Percentiles rank a stretch among this genome's conserved stretches.
phyloP scores from a whole-genome alignment of 2,888 invertebrate species.

The Sphecodes monilicornis region DNA sequence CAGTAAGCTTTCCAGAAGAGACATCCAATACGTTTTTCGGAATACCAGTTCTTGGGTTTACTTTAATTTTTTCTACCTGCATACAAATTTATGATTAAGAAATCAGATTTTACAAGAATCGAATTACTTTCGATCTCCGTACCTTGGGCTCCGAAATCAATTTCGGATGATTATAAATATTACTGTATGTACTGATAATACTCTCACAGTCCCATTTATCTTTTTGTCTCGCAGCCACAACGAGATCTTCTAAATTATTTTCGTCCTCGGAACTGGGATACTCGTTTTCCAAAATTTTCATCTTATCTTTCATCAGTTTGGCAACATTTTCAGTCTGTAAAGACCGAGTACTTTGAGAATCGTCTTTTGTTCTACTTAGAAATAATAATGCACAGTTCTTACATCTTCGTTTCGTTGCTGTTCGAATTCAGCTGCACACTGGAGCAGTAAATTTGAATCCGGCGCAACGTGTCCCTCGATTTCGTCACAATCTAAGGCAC shows the following conservation, averaged over 20 bases:
- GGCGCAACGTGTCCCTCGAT: constrained; percentile 92
- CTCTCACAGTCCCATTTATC: constrained; percentile 96
- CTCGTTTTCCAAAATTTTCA: constrained; percentile 74
- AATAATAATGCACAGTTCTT: constrained; percentile 39
- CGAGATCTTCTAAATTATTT: constrained; percentile 87
- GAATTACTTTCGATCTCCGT: constrained; percentile 31
- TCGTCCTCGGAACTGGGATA: constrained; percentile 83
- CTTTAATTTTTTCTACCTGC: constrained; percentile 88
- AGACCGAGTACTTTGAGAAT: constrained; percentile 25
- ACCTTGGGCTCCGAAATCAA: constrained; percentile 91
- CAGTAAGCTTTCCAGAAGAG: constrained; percentile 87
- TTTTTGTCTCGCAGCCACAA: constrained; percentile 88
- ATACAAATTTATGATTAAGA: constrained; percentile 54
- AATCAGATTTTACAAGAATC: neutral
- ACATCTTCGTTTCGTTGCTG: constrained; percentile 85
- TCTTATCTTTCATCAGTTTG: constrained; percentile 78
- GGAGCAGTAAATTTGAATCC: constrained; percentile 89
- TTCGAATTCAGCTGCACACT: constrained; percentile 91
- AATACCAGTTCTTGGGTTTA: constrained; percentile 91
- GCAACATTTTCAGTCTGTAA: constrained; percentile 78
- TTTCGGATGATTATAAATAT: constrained; percentile 96
- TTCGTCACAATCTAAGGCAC: constrained; percentile 95
- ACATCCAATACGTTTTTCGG: constrained; percentile 89
- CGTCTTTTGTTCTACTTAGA: neutral
- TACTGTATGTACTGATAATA: constrained; percentile 95